Conservation (phyloP, 2,113 vertebrate genomes). For the Capreolus pygargus region DNA sequence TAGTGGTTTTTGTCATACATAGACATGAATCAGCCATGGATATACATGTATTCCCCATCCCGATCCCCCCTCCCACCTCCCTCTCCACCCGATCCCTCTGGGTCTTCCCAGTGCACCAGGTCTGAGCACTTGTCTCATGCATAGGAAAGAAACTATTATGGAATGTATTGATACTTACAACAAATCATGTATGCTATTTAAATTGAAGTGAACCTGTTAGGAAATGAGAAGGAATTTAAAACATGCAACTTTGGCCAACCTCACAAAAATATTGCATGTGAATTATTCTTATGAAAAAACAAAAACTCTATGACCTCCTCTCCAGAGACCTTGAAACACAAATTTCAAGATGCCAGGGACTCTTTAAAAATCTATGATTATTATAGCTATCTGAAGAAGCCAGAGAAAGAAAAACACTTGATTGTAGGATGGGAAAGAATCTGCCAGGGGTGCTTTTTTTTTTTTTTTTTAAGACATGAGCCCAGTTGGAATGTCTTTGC, state of each 20-base stretch:
- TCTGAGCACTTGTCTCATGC: no score
- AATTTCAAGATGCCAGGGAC: not conserved
- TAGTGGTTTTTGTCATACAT: no score
- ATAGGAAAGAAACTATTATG: not conserved
- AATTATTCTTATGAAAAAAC: not conserved
- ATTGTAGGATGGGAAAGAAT: not conserved
- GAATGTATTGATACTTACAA: not conserved
- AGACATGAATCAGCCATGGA: no score
- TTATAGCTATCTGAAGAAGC: not conserved
- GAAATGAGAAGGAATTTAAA: not conserved
- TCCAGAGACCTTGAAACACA: not conserved
- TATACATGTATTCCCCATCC: no score
- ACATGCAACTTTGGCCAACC: not conserved
- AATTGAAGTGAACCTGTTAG: not conserved
- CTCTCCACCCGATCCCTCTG: no score
- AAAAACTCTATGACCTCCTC: not conserved
- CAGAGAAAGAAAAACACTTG: not conserved
- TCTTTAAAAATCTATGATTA: not conserved
- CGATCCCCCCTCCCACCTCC: no score
- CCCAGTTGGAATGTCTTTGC: not conserved
- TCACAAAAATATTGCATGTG: not conserved
- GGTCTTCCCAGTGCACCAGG: no score
- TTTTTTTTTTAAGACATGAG: not conserved
- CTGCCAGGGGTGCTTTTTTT: not conserved
- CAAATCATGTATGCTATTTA: not conserved